phyloP scores from a whole-genome alignment of 2,888 invertebrate species.

The Cantharis rufa region DNA sequence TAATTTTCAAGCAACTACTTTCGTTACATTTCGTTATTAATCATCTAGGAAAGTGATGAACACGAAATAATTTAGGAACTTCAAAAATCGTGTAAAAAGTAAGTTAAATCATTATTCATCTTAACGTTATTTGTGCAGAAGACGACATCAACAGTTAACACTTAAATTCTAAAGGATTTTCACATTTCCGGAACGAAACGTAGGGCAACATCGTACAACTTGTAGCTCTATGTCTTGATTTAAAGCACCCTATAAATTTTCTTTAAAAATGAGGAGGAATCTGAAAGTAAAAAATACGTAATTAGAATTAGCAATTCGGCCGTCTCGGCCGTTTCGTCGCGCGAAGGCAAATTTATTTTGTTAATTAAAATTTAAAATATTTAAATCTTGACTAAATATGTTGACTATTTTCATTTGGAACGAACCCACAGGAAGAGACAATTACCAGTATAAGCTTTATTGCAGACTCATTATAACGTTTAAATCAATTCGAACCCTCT shows the following conservation, averaged over 20 bases:
- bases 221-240: background rate
- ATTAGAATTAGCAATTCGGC: background rate
- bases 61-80: background rate
- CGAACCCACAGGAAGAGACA: slow-evolving; percentile 30
- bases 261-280: background rate
- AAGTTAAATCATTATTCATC: background rate
- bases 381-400: background rate
- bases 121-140: background rate
- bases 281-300: background rate
- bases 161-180: background rate
- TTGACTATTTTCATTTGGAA: background rate
- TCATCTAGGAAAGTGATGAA: background rate
- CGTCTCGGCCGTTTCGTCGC: background rate
- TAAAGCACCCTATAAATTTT: background rate
- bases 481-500: slow-evolving; percentile 15
- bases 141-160: background rate
- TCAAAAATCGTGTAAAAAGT: background rate
- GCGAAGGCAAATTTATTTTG: background rate
- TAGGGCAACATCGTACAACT: background rate
- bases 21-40: background rate
- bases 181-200: background rate
- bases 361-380: background rate
- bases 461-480: slow-evolving; percentile 29
- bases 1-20: background rate
- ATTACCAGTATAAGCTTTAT: slow-evolving; percentile 29